Base-by-base conservation (phyloP, 2,113 vertebrate species). In the Tringa solitaria region DNA sequence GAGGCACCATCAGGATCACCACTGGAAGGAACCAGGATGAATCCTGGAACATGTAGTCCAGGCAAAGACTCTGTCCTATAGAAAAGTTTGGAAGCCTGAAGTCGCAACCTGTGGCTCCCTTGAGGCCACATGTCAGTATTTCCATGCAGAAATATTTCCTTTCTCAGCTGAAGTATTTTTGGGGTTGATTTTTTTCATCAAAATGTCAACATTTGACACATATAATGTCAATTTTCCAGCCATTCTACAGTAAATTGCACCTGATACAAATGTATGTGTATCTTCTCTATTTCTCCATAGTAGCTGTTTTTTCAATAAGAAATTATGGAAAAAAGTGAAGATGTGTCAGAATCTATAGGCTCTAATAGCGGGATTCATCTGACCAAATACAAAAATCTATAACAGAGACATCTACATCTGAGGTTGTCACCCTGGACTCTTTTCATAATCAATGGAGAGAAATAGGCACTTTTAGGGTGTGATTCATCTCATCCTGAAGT, bases 381-480 rank as follows among this genome's bases (percentile, higher is more conserved):
- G 63, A 63, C 65, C 83, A 95, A 92, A 69, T 78, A 89, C 27
- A 94, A 95, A 95, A 95, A 92, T 94, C 87, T 87, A 56, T 95
- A 95, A 89, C 84, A 64, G 80, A 95, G 69, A 79, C 57, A 87
- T 87, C 91, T 92, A 72, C 84, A 78, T 68, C 64, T 93, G 46
- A 95, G 39, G 24, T 84, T 92, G 73, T 91, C 84, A 89, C 39
- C 43, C 53, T 84, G 51, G 46, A 87, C 65, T 75, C 77, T 93
- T 84, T 94, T 89, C 77, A 89, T 91, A 95, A 96, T 92, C 94
- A 92, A 60, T 95, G 93, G 89, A 94, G 84, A 95, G 93, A 95
- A 96, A 96, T 82, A 81, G 56, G 39, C 33, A 68, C 10, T 91
- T 96, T 64, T 84, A 76, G 69, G 61, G 51, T 72, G 33, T 72